These are phyloP conservation scores for Pagetopsis macropterus DNA, from an alignment of 2,797 vertebrate genomes.

Conservation along the genomic window DNA sequence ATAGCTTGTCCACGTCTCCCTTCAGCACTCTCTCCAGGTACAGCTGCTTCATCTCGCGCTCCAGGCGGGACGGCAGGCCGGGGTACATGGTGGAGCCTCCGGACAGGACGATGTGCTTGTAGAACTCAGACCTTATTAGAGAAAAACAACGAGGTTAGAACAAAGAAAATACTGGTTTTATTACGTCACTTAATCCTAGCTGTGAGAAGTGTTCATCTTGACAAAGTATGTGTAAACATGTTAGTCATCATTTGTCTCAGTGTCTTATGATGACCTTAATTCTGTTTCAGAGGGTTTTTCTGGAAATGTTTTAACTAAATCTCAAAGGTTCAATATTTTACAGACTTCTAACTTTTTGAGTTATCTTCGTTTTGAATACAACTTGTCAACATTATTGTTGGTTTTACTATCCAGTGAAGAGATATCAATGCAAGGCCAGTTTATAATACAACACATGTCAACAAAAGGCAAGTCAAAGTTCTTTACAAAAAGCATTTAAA, in stretches of 20 bases:
- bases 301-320: no score
- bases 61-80: slow-evolving; percentile 91
- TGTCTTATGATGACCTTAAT: not conserved
- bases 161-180: rapidly evolving
- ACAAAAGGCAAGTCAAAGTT: no score
- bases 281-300: not conserved
- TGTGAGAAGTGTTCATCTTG: not conserved
- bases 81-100: slow-evolving; percentile 96
- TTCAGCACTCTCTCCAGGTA: slow-evolving; percentile 93
- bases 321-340: not conserved
- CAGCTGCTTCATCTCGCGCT: slow-evolving; percentile 93
- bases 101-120: slow-evolving; percentile 95
- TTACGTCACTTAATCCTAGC: not conserved
- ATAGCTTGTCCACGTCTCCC: slow-evolving; percentile 93
- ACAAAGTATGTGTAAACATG: not conserved
- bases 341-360: not conserved
- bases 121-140: slow-evolving; percentile 89
- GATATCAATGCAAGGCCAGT: no score
- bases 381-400: not conserved
- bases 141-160: not conserved
- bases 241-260: not conserved
- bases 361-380: no score
- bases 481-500: no score
- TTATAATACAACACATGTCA: no score
- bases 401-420: not conserved